A percentile compares a stretch with the other conserved stretches of the same genome.
phyloP scores from a whole-genome alignment of 2,113 vertebrate species.

The Ancistrus triradiatus region DNA sequence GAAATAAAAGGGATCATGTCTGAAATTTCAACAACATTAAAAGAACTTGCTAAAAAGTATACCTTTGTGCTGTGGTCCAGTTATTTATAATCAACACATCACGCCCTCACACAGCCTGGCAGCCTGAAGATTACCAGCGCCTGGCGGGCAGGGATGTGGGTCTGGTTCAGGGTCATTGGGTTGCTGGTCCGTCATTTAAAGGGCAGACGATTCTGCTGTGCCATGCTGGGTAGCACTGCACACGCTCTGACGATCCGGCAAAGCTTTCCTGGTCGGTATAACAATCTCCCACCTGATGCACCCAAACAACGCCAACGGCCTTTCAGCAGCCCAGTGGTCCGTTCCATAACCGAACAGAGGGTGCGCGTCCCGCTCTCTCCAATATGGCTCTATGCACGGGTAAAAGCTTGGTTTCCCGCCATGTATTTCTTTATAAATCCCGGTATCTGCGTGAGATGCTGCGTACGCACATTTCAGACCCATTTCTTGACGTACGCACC shows the following conservation, averaged over 20 bases:
- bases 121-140: neutral
- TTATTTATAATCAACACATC: neutral
- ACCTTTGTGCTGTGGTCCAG: neutral
- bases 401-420: too few species aligned
- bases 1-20: neutral
- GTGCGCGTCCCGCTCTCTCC: too few species aligned
- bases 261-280: conserved; percentile 9
- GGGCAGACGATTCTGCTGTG: conserved; percentile 3
- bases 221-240: conserved; percentile 19
- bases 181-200: neutral
- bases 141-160: neutral
- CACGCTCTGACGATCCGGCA: neutral
- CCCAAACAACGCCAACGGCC: neutral
- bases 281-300: neutral
- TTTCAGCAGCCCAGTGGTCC: too few species aligned
- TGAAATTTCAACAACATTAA: neutral
- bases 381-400: too few species aligned
- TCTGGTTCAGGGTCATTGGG: neutral
- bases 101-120: neutral
- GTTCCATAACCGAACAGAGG: too few species aligned
- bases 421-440: too few species aligned
- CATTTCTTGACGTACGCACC: too few species aligned
- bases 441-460: too few species aligned
- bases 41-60: neutral
- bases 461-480: too few species aligned